phyloP scores from a whole-genome alignment of 2,797 vertebrate species.

The Rhynchonycteris naso region DNA sequence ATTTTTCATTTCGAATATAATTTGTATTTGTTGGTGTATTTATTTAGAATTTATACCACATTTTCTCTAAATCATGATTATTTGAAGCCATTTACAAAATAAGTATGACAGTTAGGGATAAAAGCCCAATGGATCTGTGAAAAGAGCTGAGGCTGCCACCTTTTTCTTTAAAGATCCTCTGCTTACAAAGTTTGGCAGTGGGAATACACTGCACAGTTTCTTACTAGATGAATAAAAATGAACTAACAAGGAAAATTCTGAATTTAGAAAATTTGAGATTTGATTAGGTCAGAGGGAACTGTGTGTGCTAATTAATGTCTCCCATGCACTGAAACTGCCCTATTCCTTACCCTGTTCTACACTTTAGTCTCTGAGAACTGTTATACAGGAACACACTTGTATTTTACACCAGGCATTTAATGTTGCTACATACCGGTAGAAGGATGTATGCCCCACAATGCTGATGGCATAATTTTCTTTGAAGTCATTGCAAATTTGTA shows the following conservation, averaged over 20 bases:
- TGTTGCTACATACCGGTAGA: background rate
- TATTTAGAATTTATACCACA: background rate
- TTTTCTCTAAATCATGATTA: background rate
- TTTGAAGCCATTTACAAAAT: background rate
- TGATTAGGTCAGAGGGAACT: background rate
- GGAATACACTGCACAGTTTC: background rate
- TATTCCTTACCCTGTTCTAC: background rate
- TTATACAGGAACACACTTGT: background rate
- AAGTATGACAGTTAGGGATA: background rate
- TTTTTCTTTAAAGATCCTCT: background rate
- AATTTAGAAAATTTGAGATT: background rate
- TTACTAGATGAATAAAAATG: background rate
- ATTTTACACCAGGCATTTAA: background rate
- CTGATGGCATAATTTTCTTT: background rate
- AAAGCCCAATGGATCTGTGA: background rate
- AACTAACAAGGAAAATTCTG: no score
- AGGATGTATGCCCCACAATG: background rate
- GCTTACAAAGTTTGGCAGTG: background rate
- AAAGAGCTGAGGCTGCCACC: background rate
- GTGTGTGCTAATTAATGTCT: background rate
- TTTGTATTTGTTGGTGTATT: background rate
- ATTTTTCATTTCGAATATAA: constrained; percentile 19
- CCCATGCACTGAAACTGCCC: background rate
- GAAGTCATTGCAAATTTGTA: background rate
- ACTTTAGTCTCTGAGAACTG: background rate